Percentiles rank a stretch among this genome's conserved stretches.
phyloP scores from a whole-genome alignment of 2,888 invertebrate genomes.

The Bimastos eiseni region DNA sequence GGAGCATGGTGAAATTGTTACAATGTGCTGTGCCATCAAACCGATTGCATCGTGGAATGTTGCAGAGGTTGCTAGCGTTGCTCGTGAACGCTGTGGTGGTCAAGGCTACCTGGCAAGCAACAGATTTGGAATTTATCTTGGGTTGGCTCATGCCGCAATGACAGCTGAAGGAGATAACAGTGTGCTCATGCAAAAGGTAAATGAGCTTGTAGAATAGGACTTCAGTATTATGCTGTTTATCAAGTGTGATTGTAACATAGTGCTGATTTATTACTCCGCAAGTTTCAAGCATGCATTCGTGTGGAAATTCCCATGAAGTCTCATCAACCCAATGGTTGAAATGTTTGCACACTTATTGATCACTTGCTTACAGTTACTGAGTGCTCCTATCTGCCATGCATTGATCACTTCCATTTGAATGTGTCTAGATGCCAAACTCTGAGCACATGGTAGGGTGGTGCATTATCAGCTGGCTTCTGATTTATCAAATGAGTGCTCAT shows the following conservation, averaged over 20 bases:
- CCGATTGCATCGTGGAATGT: constrained; percentile 47
- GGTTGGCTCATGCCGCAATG: constrained; percentile 48
- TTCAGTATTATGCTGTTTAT: background rate
- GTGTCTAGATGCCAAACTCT: too few relatives aligned
- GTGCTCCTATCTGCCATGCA: too few relatives aligned
- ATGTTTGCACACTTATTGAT: too few relatives aligned
- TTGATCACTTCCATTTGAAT: too few relatives aligned
- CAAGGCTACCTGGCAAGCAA: constrained; percentile 49
- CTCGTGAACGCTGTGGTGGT: constrained; percentile 49
- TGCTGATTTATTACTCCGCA: background rate
- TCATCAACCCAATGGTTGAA: too few relatives aligned
- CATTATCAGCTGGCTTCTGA: too few relatives aligned
- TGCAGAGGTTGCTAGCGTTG: constrained; percentile 42
- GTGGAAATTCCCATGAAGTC: too few relatives aligned
- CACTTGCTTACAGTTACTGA: too few relatives aligned
- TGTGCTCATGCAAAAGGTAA: constrained; percentile 49
- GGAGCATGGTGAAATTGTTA: constrained; percentile 47
- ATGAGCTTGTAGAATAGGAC: background rate
- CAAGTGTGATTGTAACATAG: background rate
- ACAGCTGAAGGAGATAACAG: constrained; percentile 50
- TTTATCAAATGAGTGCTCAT: too few relatives aligned
- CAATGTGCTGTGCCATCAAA: constrained; percentile 50
- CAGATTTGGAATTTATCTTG: constrained; percentile 47
- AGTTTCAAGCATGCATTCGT: background rate
- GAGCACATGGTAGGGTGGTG: too few relatives aligned